A percentile compares a stretch with the other conserved stretches of the same genome.
phyloP scores from a whole-genome alignment of 2,888 invertebrate genomes.

The Penaeus monodon region DNA sequence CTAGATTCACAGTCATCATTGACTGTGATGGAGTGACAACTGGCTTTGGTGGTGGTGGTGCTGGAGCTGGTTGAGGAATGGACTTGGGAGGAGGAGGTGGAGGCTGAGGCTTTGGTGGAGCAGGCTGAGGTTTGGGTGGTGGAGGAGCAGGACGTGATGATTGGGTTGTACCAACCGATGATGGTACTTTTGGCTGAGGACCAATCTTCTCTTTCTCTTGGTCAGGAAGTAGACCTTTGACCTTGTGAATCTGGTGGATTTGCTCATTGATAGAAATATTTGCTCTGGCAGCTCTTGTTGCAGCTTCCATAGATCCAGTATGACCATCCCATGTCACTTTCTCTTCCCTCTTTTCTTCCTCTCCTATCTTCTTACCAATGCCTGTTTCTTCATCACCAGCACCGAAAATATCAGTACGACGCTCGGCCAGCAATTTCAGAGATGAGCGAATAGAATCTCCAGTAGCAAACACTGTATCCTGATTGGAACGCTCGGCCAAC shows the following conservation, averaged over 20 bases:
- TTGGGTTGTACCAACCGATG: constrained; percentile 70
- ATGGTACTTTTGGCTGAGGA: constrained; percentile 75
- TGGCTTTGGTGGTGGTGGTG: constrained; percentile 72
- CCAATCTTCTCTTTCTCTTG: constrained; percentile 98
- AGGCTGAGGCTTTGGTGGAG: constrained; percentile 66
- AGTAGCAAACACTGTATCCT: constrained; percentile 85
- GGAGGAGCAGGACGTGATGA: constrained; percentile 71
- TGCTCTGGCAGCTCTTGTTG: constrained; percentile 91
- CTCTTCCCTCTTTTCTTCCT: constrained; percentile 83
- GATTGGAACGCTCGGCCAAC: constrained; percentile 88
- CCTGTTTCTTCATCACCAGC: constrained; percentile 98
- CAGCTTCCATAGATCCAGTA: constrained; percentile 95
- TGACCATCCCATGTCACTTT: constrained; percentile 93
- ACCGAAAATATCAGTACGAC: constrained; percentile 99
- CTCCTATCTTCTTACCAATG: constrained; percentile 98
- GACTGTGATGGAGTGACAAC: constrained; percentile 66
- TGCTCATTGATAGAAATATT: constrained; percentile 97
- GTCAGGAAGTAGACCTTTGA: constrained; percentile 92
- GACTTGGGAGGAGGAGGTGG: constrained; percentile 67
- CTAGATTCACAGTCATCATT: constrained; percentile 51
- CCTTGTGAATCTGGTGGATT: constrained; percentile 97
- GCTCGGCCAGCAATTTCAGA: constrained; percentile 94
- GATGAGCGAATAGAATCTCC: constrained; percentile 83
- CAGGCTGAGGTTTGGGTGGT: constrained; percentile 60
- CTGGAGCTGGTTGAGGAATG: constrained; percentile 66